Evolutionary conservation across 64 coral and sea anemone species (phyloP).

Genomic region (Anthopleura sola): DNA sequence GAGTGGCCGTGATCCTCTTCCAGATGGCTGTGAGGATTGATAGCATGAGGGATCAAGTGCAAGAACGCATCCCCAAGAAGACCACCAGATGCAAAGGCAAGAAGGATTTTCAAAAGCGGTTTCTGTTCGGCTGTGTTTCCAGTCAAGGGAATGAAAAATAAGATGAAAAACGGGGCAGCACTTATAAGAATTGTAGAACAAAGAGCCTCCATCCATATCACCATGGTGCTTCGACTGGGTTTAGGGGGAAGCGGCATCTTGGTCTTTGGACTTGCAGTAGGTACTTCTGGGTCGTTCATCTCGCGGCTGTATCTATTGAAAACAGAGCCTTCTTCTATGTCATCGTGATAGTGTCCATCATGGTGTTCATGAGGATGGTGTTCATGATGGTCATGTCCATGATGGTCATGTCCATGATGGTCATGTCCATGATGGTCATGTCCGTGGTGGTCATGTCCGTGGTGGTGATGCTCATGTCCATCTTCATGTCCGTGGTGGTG

Average conservation of each 20-base stretch:
- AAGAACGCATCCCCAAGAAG: slow-evolving; percentile 94
- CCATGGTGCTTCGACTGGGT: slow-evolving; percentile 10
- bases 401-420: slow-evolving; percentile 18
- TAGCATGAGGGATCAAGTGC: slow-evolving; percentile 97
- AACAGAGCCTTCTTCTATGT: slow-evolving; percentile 20
- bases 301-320: slow-evolving; percentile 52
- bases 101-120: slow-evolving; percentile 78
- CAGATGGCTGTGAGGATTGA: slow-evolving; percentile 87
- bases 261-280: slow-evolving; percentile 23
- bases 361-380: background rate
- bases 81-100: slow-evolving; percentile 92
- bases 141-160: slow-evolving; percentile 91
- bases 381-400: slow-evolving; percentile 37
- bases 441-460: slow-evolving; percentile 32
- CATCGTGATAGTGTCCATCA: slow-evolving; percentile 33
- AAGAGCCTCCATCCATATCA: slow-evolving; percentile 83
- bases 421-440: slow-evolving; percentile 39
- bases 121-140: slow-evolving; percentile 91
- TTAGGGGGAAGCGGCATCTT: slow-evolving; percentile 22
- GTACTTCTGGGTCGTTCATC: background rate
- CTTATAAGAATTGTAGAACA: slow-evolving; percentile 86
- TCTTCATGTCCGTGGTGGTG: slow-evolving; percentile 46
- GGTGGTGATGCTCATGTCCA: slow-evolving; percentile 16
- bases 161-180: slow-evolving; percentile 92
- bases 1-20: slow-evolving; percentile 52